Evolutionary conservation across 2,113 vertebrate genomes (phyloP).

Genomic region (Perca schrenkii): DNA sequence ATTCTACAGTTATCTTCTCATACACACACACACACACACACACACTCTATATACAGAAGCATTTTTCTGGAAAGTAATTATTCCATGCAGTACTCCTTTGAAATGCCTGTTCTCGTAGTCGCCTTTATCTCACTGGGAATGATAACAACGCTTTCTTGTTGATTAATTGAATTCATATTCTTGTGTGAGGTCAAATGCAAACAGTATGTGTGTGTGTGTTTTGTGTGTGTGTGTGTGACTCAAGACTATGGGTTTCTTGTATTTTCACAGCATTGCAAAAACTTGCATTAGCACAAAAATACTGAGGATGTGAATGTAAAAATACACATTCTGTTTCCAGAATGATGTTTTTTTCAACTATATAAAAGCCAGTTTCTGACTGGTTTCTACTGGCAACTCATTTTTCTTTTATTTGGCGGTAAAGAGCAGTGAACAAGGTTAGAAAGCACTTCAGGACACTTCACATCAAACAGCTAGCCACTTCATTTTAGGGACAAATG

Average conservation of each 20-base stretch:
- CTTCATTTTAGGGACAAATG: slow-evolving; percentile 39
- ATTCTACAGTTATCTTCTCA: slow-evolving; percentile 40
- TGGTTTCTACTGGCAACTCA: slow-evolving; percentile 2
- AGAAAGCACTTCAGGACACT: slow-evolving; percentile 63
- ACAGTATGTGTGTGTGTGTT: slow-evolving; percentile 4
- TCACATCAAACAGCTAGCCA: slow-evolving; percentile 61
- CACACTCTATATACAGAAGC: not conserved
- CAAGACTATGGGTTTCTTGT: not conserved
- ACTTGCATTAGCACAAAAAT: not conserved
- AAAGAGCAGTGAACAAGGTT: slow-evolving; percentile 53
- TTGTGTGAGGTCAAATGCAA: slow-evolving; percentile 11
- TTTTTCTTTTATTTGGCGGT: slow-evolving; percentile 48
- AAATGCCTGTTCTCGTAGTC: slow-evolving; percentile 20
- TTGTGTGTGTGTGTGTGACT: slow-evolving; percentile 9
- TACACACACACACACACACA: slow-evolving; percentile 15
- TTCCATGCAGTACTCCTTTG: slow-evolving; percentile 40
- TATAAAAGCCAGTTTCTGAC: not conserved
- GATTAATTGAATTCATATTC: slow-evolving; percentile 60
- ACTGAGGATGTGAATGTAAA: not conserved
- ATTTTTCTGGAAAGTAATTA: slow-evolving; percentile 54
- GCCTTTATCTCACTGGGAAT: slow-evolving; percentile 38
- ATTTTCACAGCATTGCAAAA: slow-evolving; percentile 5
- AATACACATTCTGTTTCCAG: not conserved
- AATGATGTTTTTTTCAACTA: not conserved
- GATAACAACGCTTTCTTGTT: slow-evolving; percentile 54